Evolutionary conservation across 1,140 invertebrate genomes (phyloP).

Genomic region (Aradophagus sp.): DNA sequence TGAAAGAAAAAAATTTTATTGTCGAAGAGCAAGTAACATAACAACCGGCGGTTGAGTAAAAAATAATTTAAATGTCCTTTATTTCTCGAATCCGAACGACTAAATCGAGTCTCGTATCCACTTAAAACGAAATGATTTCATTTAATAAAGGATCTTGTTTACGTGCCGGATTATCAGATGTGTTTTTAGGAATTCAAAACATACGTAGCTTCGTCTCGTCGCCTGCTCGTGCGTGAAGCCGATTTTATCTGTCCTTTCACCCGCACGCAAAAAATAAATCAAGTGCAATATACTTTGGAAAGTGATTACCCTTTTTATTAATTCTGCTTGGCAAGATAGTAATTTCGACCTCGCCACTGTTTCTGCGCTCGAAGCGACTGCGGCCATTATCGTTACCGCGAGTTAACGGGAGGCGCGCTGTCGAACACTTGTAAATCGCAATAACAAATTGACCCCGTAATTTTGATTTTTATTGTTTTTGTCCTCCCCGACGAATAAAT

Average conservation of each 20-base stretch:
- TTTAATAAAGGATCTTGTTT: constrained; percentile 38
- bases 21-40: too few species aligned
- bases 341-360: constrained; percentile 16
- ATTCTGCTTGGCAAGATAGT: constrained; percentile 12
- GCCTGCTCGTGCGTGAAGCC: constrained; percentile 30
- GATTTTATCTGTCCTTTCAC: constrained; percentile 45
- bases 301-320: constrained; percentile 40
- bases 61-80: too few species aligned
- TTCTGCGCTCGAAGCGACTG: not conserved
- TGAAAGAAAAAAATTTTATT: too few species aligned
- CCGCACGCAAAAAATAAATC: constrained; percentile 35
- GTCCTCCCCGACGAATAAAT: constrained; percentile 31
- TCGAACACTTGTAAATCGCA: constrained; percentile 23
- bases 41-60: too few species aligned
- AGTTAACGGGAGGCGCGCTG: constrained; percentile 6
- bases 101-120: constrained; percentile 1
- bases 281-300: constrained; percentile 42
- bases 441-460: constrained; percentile 25
- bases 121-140: constrained; percentile 25
- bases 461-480: constrained; percentile 36
- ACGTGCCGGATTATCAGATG: constrained; percentile 25
- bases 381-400: constrained; percentile 10
- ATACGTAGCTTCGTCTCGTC: constrained; percentile 37
- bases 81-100: too few species aligned
- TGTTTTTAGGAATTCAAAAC: constrained; percentile 37